phyloP scores from a whole-genome alignment of 2,113 vertebrate genomes.

The Leptocoma aspasia region DNA sequence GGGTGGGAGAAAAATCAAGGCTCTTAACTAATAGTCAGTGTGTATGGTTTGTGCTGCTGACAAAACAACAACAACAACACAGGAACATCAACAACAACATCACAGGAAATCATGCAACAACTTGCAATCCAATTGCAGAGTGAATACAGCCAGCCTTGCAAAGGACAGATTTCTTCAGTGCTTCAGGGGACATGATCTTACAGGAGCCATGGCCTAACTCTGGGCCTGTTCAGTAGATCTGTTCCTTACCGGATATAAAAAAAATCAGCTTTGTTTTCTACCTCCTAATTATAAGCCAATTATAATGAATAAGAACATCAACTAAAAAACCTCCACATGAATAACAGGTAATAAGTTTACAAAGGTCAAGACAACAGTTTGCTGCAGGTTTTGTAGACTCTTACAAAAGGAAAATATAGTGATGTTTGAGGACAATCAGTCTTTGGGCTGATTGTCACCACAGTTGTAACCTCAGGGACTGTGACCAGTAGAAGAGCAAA shows the following conservation, averaged over 20 bases:
- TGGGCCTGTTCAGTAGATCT: background rate
- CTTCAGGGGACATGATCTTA: background rate
- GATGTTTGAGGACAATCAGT: background rate
- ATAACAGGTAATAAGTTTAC: background rate
- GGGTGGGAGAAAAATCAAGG: background rate
- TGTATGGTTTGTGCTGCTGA: background rate
- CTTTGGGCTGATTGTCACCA: background rate
- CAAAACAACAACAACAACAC: too few species aligned
- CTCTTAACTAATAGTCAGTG: background rate
- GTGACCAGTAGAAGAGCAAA: background rate
- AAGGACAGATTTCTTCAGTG: background rate
- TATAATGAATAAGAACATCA: background rate
- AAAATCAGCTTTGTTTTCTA: background rate
- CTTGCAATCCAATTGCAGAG: rapidly evolving
- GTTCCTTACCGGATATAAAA: too few species aligned
- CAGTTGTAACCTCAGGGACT: background rate
- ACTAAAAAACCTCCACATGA: background rate
- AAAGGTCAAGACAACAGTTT: background rate
- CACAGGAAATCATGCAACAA: background rate
- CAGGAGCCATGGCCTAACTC: rapidly evolving
- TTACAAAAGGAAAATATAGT: background rate
- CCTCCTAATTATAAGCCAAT: background rate
- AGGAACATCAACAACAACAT: too few species aligned
- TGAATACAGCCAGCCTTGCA: background rate
- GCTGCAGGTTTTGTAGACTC: background rate